These are phyloP conservation scores for Bufo gargarizans DNA, from an alignment of 2,113 vertebrate genomes.

Conservation along the genomic window DNA sequence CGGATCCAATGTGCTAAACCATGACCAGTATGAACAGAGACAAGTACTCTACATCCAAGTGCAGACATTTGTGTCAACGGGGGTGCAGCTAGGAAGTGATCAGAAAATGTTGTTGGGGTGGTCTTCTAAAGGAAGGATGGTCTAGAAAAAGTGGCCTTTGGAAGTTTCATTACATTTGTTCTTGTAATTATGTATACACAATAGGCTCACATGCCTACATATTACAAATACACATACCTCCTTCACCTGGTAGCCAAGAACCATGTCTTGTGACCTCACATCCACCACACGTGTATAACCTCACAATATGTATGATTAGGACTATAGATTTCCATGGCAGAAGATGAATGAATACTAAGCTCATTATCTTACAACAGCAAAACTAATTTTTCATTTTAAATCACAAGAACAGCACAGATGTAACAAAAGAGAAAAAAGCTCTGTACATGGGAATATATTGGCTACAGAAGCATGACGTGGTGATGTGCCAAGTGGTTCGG, in stretches of 20 bases:
- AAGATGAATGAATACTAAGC: constrained; percentile 36
- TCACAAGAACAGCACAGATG: background rate
- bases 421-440: background rate
- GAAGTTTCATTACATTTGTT: no score
- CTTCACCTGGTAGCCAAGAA: background rate
- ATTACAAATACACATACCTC: no score
- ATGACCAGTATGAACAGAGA: no score
- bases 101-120: no score
- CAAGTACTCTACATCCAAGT: no score
- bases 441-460: background rate
- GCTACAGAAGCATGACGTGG: background rate
- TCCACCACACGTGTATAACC: background rate
- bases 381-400: constrained; percentile 32
- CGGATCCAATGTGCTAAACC: no score
- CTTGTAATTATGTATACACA: no score
- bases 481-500: background rate
- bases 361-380: constrained; percentile 32
- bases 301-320: background rate
- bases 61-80: no score
- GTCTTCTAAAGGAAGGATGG: no score
- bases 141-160: no score
- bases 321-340: constrained; percentile 27
- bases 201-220: no score
- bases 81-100: no score
- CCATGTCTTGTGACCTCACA: background rate